Evolutionary conservation across 2,888 invertebrate species (phyloP), one percentile per base, ranked within the genome.

Genomic region (Meghimatium bilineatum): DNA sequence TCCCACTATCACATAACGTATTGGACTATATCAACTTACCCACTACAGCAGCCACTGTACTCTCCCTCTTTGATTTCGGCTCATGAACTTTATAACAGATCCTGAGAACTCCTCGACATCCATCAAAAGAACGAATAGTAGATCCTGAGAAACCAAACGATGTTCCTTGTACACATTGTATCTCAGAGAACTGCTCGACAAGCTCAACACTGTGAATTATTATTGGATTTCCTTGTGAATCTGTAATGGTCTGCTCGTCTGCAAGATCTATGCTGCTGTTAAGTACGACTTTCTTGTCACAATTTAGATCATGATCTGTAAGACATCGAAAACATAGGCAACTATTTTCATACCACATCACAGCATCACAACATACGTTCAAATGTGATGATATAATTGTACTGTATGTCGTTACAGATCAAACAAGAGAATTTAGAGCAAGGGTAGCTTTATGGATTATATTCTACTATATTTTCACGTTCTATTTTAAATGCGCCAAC

Each of bases 21-120:
- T n/a, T n/a, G n/a, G n/a, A n/a, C n/a, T n/a, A 44, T 12, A 8
- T 44, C 12, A 12, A 44, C 44, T 44, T 44, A 44, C 44, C 44
- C 12, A 44, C 44, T 44, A 12, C 12, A 44, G 44, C 5, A 5
- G 44, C 5, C 44, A 44, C 44, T 12, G 44, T 44, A 44, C 44
- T 44, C 5, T 44, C 44, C 5, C 6, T 44, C 12, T 44, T 12
- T 12, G 5, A 5, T 12, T 44, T 44, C 6, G 12, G 5, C 44
- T 44, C 29, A 3, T n/a, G 44, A 44, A 10, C 63, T 26, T 36
- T 26, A 63, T 38, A 63, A n/a, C 77, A 77, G n/a, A 63, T 38
- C n/a, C 14, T 77, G n/a, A 77, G 63, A 5, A 32, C n/a, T 14
- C 34, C 79, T 32, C 23, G 3, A 38, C 79, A 79, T 36, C 79